Base-by-base conservation (phyloP, 2,888 invertebrate genomes). In the Drosophila demipolita region DNA sequence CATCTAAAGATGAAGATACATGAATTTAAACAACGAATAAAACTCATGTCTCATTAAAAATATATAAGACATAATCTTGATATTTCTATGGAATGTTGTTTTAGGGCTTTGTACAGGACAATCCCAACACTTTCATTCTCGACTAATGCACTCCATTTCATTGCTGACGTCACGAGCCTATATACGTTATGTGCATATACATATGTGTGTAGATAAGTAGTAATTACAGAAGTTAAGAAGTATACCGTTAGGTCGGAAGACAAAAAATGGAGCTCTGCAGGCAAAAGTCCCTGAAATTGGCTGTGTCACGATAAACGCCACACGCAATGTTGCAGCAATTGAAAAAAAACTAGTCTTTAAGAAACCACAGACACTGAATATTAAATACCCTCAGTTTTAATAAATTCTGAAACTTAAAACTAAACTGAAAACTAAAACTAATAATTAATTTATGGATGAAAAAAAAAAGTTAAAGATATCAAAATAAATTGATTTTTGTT, bases 221-320 rank as follows among this genome's bases (percentile, higher is more conserved):
- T 80, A 80, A 78, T 78, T 80, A 78, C 72, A 53, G 60, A 76
- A 80, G 65, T 72, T 72, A 80, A 62, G 77, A 78, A 62, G 53
- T 63, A 32, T 55, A 52, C 36, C 42, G 17, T 36, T 54, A 54
- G 26, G 60, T 35, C 59, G 57, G 50, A 64, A 75, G 55, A 54
- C 61, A 67, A 66, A 70, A 53, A 55, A 55, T 55, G 52, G 50
- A 49, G 49, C 61, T 59, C 53, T 50, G 53, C 60, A 50, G 53
- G 63, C 71, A 35, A 68, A 66, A 63, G 66, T 53, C 77, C 79
- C 73, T 81, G 79, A 80, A 80, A 80, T 68, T 78, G 63, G 63
- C 78, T 82, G 78, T 75, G 82, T 78, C 80, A 82, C 79, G 82
- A 75, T 66, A 75, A 80, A 76, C 35, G 72, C 65, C 63, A 48